phyloP scores from a whole-genome alignment of 2,888 invertebrate species.

The Heliconius erato region DNA sequence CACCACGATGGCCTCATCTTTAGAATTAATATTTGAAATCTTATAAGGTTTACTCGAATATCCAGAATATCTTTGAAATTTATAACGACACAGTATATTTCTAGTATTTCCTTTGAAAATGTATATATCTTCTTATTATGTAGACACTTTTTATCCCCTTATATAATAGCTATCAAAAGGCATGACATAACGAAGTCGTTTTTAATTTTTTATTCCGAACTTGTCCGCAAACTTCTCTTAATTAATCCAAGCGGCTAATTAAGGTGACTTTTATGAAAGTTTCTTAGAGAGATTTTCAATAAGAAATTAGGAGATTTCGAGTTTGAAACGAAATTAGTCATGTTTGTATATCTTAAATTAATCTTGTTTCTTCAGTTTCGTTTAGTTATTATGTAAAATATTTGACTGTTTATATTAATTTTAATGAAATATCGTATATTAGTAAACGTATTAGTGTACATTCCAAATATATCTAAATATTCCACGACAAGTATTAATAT shows the following conservation, averaged over 20 bases:
- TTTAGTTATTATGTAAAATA: not conserved
- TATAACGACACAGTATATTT: not conserved
- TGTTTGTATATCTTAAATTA: constrained; percentile 32
- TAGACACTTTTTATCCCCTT: constrained; percentile 12
- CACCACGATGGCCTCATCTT: too few relatives aligned
- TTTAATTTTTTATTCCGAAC: constrained; percentile 64
- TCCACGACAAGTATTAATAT: not conserved
- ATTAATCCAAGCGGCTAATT: constrained; percentile 72
- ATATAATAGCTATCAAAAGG: constrained; percentile 15
- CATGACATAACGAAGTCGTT: constrained; percentile 40
- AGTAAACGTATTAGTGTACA: too few relatives aligned
- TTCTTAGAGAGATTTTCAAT: constrained; percentile 43
- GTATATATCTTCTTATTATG: not conserved
- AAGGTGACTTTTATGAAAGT: constrained; percentile 60
- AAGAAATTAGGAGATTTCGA: constrained; percentile 41
- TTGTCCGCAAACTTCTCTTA: constrained; percentile 63
- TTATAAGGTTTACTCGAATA: not conserved
- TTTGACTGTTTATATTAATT: constrained; percentile 2
- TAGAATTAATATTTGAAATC: not conserved
- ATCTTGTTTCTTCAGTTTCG: constrained; percentile 3
- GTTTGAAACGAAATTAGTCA: constrained; percentile 29
- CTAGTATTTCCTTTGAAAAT: constrained; percentile 4
- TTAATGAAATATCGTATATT: not conserved
- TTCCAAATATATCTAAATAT: not conserved
- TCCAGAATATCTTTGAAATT: not conserved